Percentiles rank a stretch among this genome's conserved stretches.
phyloP scores from a whole-genome alignment of 2,113 vertebrate species.

The Cavia aperea region DNA sequence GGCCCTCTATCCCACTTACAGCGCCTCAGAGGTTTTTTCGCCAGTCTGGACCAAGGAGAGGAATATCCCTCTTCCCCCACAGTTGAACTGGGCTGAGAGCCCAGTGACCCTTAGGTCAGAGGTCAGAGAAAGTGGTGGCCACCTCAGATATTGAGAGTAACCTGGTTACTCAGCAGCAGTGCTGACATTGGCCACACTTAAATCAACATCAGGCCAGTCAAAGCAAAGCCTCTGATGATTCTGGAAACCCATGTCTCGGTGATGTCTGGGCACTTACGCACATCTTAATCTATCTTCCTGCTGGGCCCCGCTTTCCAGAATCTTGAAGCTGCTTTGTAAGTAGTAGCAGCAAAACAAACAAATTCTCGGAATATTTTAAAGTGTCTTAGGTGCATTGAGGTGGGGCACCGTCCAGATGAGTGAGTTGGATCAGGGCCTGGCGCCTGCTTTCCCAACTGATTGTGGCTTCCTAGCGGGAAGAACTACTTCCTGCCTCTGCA shows the following conservation, averaged over 20 bases:
- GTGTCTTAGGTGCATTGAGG: background rate
- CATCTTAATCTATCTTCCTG: background rate
- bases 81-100: background rate
- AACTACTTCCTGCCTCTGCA: background rate
- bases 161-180: background rate
- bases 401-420: background rate
- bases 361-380: background rate
- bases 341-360: background rate
- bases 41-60: background rate
- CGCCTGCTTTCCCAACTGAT: background rate
- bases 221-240: background rate
- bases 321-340: background rate
- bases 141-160: background rate
- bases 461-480: background rate
- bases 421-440: background rate
- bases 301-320: background rate
- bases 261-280: background rate
- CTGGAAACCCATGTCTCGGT: background rate
- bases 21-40: background rate
- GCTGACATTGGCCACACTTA: background rate
- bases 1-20: background rate
- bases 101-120: background rate
- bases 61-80: background rate
- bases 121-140: background rate
- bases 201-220: constrained; percentile 8